These are phyloP conservation scores for Heliconius sara DNA, from an alignment of 2,888 invertebrate genomes.

Conservation along the genomic window DNA sequence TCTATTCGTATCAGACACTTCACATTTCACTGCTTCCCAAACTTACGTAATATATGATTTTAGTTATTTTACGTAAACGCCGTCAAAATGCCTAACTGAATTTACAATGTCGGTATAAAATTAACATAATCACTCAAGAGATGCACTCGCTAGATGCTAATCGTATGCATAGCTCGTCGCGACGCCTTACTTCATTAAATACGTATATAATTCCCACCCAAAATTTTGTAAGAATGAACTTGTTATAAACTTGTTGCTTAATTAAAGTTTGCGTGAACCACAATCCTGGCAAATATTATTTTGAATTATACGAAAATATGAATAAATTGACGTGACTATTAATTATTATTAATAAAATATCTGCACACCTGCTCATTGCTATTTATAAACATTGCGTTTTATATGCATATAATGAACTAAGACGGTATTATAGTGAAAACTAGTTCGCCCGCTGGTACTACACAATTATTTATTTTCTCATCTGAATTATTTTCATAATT, in stretches of 20 bases:
- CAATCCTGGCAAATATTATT: conserved; percentile 32
- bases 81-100: conserved; percentile 61
- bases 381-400: neutral
- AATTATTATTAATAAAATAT: conserved; percentile 20
- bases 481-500: no score
- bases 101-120: conserved; percentile 61
- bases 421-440: neutral
- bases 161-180: conserved; percentile 65
- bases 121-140: conserved; percentile 73
- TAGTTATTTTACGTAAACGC: conserved; percentile 44
- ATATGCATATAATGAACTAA: neutral
- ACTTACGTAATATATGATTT: conserved; percentile 39
- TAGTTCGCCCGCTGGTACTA: no score
- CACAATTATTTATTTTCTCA: no score
- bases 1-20: conserved; percentile 27
- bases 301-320: conserved; percentile 22
- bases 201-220: conserved; percentile 50
- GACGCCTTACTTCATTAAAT: conserved; percentile 61
- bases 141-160: conserved; percentile 65
- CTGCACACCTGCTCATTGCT: conserved; percentile 2
- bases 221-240: conserved; percentile 47
- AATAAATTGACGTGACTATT: neutral
- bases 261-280: conserved; percentile 36
- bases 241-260: conserved; percentile 45
- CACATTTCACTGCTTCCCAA: conserved; percentile 44